These are phyloP conservation scores for Diarsia rubi DNA, from an alignment of 2,888 invertebrate genomes.

Conservation along the genomic window DNA sequence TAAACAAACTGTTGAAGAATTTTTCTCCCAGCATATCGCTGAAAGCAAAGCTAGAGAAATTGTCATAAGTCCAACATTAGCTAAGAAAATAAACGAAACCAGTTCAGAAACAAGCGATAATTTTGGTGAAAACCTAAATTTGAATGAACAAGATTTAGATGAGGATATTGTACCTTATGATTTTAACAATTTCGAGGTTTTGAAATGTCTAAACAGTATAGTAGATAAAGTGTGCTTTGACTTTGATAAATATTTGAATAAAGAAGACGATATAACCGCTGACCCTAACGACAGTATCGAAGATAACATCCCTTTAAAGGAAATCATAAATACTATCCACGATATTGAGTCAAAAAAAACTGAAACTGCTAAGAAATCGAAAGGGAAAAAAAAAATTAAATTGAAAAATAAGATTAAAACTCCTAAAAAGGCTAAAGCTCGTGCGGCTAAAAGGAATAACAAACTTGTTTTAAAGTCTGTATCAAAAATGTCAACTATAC, in stretches of 20 bases:
- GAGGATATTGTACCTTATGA: slow-evolving; percentile 60
- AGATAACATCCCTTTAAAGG: slow-evolving; percentile 55
- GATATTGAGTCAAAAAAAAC: slow-evolving; percentile 50
- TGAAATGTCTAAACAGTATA: slow-evolving; percentile 79
- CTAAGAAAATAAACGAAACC: slow-evolving; percentile 79
- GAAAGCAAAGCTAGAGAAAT: slow-evolving; percentile 71
- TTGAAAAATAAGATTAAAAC: slow-evolving; percentile 66
- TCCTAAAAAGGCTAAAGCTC: slow-evolving; percentile 58
- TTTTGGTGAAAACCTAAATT: slow-evolving; percentile 67
- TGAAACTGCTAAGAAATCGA: slow-evolving; percentile 27
- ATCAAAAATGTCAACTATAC: slow-evolving; percentile 74
- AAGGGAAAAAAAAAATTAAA: slow-evolving; percentile 65
- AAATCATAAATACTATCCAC: slow-evolving; percentile 50
- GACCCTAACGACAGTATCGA: slow-evolving; percentile 36
- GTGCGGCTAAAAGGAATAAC: slow-evolving; percentile 59
- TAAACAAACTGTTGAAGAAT: slow-evolving; percentile 75
- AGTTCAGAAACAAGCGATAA: slow-evolving; percentile 78
- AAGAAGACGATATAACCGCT: slow-evolving; percentile 49
- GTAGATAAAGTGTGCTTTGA: slow-evolving; percentile 80
- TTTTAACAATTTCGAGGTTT: slow-evolving; percentile 73
- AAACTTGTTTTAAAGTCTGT: slow-evolving; percentile 58
- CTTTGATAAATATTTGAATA: slow-evolving; percentile 73
- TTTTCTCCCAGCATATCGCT: slow-evolving; percentile 78
- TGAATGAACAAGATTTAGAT: slow-evolving; percentile 60
- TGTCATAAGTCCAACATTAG: slow-evolving; percentile 78